Percentiles rank a stretch among this genome's conserved stretches.
Conservation (phyloP, 2,888 invertebrate genomes). For the Hoplodrina blanda region DNA sequence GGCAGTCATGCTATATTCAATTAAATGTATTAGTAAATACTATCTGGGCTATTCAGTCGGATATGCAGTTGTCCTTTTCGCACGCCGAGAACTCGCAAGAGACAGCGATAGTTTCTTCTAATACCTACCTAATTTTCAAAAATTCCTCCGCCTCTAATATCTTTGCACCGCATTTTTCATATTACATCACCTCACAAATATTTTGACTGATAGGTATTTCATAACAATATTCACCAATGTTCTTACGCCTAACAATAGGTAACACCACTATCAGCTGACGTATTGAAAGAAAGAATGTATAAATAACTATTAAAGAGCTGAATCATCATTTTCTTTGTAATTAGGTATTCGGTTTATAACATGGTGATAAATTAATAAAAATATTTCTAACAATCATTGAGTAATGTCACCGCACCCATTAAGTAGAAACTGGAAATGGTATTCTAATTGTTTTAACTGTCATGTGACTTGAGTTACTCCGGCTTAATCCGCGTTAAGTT, state of each 20-base stretch:
- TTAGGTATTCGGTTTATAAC: constrained; percentile 14
- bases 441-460: background rate
- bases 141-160: background rate
- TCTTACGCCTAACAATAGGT: constrained; percentile 24
- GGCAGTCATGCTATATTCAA: too few relatives aligned
- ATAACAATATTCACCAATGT: constrained; percentile 13
- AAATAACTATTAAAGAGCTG: constrained; percentile 12
- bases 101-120: too few relatives aligned
- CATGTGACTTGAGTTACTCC: constrained; percentile 14
- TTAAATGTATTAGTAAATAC: too few relatives aligned
- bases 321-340: constrained; percentile 35
- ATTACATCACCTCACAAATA: constrained; percentile 29
- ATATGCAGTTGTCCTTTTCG: too few relatives aligned
- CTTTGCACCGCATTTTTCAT: background rate
- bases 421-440: background rate
- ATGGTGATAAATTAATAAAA: constrained; percentile 19
- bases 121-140: too few relatives aligned
- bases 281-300: constrained; percentile 38
- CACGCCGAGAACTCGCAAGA: too few relatives aligned
- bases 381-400: constrained; percentile 5
- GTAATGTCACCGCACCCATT: constrained; percentile 14
- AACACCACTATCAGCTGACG: constrained; percentile 46
- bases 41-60: too few relatives aligned
- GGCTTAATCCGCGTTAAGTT: too few relatives aligned
- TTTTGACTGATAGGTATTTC: constrained; percentile 31